Percentiles rank a stretch among this genome's conserved stretches.
phyloP scores from a whole-genome alignment of 2,797 vertebrate genomes.

The Tiaroga cobitis region DNA sequence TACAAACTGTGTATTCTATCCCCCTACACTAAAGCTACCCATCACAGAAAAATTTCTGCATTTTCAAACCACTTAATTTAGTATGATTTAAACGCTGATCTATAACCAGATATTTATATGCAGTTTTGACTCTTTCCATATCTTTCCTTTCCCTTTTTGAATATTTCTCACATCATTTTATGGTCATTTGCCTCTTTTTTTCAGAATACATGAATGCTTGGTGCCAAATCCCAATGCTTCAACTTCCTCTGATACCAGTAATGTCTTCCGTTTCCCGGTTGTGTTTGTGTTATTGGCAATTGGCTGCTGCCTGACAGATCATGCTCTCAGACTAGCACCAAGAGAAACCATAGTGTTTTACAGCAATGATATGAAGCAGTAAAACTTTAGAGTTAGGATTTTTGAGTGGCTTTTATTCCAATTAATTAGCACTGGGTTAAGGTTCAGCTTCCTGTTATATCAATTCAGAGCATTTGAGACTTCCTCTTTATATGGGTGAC shows the following conservation, averaged over 20 bases:
- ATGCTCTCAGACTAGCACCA: slow-evolving; percentile 45
- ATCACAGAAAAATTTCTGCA: no score
- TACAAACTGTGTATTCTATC: no score
- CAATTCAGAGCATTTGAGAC: slow-evolving; percentile 62
- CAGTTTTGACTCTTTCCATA: background rate
- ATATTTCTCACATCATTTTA: background rate
- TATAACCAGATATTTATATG: background rate
- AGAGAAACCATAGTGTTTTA: slow-evolving; percentile 59
- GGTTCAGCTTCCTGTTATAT: slow-evolving; percentile 74
- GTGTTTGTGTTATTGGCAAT: slow-evolving; percentile 56
- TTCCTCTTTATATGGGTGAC: slow-evolving; percentile 12
- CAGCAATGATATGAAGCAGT: slow-evolving; percentile 72
- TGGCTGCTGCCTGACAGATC: slow-evolving; percentile 59
- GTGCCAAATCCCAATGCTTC: slow-evolving; percentile 71
- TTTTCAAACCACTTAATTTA: no score
- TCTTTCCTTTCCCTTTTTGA: slow-evolving; percentile 3
- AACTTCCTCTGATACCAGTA: slow-evolving; percentile 76
- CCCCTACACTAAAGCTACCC: no score
- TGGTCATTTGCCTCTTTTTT: slow-evolving; percentile 75
- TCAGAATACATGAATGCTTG: slow-evolving; percentile 80
- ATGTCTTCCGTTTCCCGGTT: slow-evolving; percentile 70
- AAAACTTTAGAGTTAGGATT: slow-evolving; percentile 57
- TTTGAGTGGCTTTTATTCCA: background rate
- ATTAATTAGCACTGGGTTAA: slow-evolving; percentile 30
- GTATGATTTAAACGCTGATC: no score